Base-by-base conservation (phyloP, 2,113 vertebrate species). In the Acrocephalus kingi region DNA sequence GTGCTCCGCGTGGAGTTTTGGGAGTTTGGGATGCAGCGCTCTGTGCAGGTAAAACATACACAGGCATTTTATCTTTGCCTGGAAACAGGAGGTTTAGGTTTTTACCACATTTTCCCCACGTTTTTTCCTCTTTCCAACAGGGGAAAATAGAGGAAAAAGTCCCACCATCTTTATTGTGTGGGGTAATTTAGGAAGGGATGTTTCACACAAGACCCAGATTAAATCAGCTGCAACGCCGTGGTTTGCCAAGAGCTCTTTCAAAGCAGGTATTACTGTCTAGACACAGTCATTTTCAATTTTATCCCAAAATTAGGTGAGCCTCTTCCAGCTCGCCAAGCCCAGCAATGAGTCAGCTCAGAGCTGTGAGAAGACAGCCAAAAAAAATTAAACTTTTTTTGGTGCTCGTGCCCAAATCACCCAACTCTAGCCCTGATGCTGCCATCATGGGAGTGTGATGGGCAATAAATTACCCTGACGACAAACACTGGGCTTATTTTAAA, bases 1-100 rank as follows among this genome's bases (percentile, higher is more conserved):
- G 5, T 22, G 0, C 19, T 24, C 16, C 0, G 21, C 1, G 0
- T 0, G 0, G 11, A 1, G 1, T 41, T 66, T 49, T 6, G 45
- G 20, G 13, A 7, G 30, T 13, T 51, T 4, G 1, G 41, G 46
- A 21, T 3, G 49, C 6, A 5, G 62, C 13, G 8, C 37, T 2
- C 0, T 0, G 24, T 4, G 25, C 20, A 17, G 20, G 6, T 30
- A 8, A 25, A 59, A 61, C 6, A 45, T 0, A 3, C 10, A 10
- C 15, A 3, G 1, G 22, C 0, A 2, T 63, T 39, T 54, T 10
- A 2, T 8, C 7, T 52, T 8, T 37, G 19, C 11, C 10, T 67
- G 52, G 7, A 20, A 66, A 64, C 2, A 7, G 30, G 6, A 84
- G 19, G 7, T 22, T 90, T 14, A 4, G 24, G 2, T 5, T 58